These are phyloP conservation scores for Timandra comae DNA, from an alignment of 2,888 invertebrate species.

Conservation along the genomic window DNA sequence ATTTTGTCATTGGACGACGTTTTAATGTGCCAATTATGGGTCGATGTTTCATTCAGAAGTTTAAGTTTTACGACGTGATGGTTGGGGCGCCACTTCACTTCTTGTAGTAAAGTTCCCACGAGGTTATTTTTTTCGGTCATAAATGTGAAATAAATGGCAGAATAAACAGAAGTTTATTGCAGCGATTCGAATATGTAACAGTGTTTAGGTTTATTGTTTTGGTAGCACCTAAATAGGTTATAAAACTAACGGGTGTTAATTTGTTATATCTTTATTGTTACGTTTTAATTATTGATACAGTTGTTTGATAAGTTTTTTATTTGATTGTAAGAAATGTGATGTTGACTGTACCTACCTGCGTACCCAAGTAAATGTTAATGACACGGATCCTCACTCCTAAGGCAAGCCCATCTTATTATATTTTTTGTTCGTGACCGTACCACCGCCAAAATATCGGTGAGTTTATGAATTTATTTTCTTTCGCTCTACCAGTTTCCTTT, in stretches of 20 bases:
- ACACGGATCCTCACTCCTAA: slow-evolving; percentile 19
- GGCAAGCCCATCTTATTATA: slow-evolving; percentile 19
- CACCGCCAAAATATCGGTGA: slow-evolving; percentile 20
- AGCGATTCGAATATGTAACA: slow-evolving; percentile 2
- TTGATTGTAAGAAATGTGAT: slow-evolving; percentile 13
- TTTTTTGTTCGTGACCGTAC: slow-evolving; percentile 23
- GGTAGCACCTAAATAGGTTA: background rate
- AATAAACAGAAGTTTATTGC: slow-evolving; percentile 8
- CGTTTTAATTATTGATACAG: background rate
- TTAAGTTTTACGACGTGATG: slow-evolving; percentile 40
- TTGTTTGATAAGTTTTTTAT: background rate
- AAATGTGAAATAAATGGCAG: slow-evolving; percentile 18
- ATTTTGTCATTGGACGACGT: slow-evolving; percentile 59
- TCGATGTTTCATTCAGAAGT: slow-evolving; percentile 54
- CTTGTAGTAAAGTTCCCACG: slow-evolving; percentile 24
- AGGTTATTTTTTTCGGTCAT: slow-evolving; percentile 21
- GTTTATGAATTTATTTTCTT: slow-evolving; percentile 22
- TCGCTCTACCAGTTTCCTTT: slow-evolving; percentile 12
- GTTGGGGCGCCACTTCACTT: slow-evolving; percentile 28
- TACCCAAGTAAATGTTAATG: slow-evolving; percentile 27
- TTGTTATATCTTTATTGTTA: background rate
- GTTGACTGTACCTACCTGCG: slow-evolving; percentile 26
- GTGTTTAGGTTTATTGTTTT: background rate
- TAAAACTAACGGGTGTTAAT: no score
- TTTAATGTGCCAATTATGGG: slow-evolving; percentile 63